Evolutionary conservation across 1,140 invertebrate species (phyloP).

Genomic region (Drosophila parabipectinata): DNA sequence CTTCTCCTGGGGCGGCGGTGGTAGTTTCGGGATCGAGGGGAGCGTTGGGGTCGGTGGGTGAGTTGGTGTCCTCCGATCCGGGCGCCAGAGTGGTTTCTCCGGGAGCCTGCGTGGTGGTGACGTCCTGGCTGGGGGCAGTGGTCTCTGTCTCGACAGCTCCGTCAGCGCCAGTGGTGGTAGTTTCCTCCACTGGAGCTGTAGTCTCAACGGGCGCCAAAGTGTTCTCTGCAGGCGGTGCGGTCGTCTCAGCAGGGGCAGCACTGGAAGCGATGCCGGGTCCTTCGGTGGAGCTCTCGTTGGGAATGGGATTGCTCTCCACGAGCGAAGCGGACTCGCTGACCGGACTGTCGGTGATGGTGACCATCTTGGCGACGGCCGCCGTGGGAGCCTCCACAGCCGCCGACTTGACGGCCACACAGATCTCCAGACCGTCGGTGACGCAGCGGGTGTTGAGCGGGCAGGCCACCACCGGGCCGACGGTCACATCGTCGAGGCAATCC

Average conservation of each 20-base stretch:
- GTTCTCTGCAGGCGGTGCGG: constrained; percentile 7
- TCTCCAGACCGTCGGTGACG: constrained; percentile 71
- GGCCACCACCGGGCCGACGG: constrained; percentile 37
- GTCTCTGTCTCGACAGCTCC: constrained; percentile 4
- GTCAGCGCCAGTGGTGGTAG: constrained; percentile 3
- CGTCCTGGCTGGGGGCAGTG: constrained; percentile 9
- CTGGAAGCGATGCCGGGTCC: constrained; percentile 9
- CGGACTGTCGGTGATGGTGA: constrained; percentile 59
- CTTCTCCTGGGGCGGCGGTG: constrained; percentile 2
- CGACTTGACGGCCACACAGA: constrained; percentile 65
- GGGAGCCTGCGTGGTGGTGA: constrained; percentile 17
- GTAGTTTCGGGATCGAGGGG: constrained; percentile 15
- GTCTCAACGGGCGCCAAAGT: constrained; percentile 15
- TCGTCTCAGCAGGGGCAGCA: constrained; percentile 10
- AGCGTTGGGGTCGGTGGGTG: constrained; percentile 15
- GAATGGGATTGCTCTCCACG: constrained; percentile 34
- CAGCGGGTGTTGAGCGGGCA: constrained; percentile 65
- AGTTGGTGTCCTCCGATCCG: constrained; percentile 10
- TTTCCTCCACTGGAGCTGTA: constrained; percentile 15
- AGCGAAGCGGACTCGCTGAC: constrained; percentile 45
- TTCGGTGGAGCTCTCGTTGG: constrained; percentile 17
- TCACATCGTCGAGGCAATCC: constrained; percentile 43
- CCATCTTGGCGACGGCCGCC: constrained; percentile 57
- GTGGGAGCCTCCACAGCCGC: constrained; percentile 33
- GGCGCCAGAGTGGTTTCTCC: constrained; percentile 14